These are phyloP conservation scores for Trigoniulus corallinus DNA, from an alignment of 1,140 invertebrate species.

Conservation along the genomic window DNA sequence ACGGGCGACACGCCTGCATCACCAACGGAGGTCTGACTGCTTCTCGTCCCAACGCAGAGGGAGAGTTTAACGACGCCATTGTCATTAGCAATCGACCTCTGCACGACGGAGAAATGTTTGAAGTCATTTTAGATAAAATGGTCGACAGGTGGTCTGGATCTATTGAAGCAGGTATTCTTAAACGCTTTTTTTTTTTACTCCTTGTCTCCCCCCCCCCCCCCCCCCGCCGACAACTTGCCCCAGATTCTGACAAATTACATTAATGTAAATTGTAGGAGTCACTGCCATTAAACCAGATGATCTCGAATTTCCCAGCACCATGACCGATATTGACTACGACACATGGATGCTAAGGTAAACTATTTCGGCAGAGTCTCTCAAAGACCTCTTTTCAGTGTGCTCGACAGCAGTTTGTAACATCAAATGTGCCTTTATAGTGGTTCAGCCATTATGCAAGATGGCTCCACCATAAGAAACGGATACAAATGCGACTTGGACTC, in stretches of 20 bases:
- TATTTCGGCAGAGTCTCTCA: neutral
- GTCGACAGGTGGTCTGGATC: conserved; percentile 82
- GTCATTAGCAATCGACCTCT: conserved; percentile 75
- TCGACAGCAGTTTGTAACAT: neutral
- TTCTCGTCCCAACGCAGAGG: conserved; percentile 59
- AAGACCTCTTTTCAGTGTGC: no score
- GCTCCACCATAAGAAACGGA: conserved; percentile 59
- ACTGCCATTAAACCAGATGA: conserved; percentile 75
- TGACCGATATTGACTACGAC: conserved; percentile 78
- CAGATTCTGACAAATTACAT: neutral
- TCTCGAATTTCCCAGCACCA: conserved; percentile 67
- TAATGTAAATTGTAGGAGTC: conserved; percentile 35
- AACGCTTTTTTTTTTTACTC: conserved; percentile 3
- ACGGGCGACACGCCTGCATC: conserved; percentile 77
- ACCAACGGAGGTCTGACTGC: conserved; percentile 71
- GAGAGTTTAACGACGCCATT: conserved; percentile 88
- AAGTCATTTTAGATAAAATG: conserved; percentile 77
- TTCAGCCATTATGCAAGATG: conserved; percentile 49
- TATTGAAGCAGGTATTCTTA: conserved; percentile 51
- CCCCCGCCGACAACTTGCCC: no score
- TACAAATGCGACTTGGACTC: conserved; percentile 70
- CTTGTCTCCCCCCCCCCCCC: conserved; percentile 13
- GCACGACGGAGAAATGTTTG: conserved; percentile 78
- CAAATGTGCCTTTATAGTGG: conserved; percentile 17
- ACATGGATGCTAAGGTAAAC: conserved; percentile 69